Evolutionary conservation across 2,113 vertebrate species (phyloP).

Genomic region (Panurus biarmicus): DNA sequence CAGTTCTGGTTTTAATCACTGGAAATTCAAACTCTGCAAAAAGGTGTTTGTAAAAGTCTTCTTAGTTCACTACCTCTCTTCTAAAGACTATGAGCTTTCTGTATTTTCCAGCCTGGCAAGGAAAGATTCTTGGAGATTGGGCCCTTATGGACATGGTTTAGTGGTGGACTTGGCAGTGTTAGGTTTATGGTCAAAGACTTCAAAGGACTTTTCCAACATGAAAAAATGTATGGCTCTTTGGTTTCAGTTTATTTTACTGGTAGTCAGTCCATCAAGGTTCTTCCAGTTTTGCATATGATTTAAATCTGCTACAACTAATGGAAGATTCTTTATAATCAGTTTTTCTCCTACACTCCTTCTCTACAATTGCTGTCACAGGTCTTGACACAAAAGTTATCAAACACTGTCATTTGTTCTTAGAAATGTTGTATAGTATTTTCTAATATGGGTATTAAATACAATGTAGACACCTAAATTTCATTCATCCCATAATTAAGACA

Average conservation of each 20-base stretch:
- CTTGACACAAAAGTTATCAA: neutral
- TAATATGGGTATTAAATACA: neutral
- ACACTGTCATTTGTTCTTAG: neutral
- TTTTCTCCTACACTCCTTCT: neutral
- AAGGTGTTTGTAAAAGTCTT: neutral
- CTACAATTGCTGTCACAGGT: neutral
- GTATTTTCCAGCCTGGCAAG: neutral
- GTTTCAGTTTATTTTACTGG: neutral
- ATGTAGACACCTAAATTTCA: neutral
- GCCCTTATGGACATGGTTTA: neutral
- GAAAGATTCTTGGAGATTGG: neutral
- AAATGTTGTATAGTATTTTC: neutral
- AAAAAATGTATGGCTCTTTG: neutral
- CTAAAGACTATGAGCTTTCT: neutral
- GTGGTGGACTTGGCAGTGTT: neutral
- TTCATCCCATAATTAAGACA: neutral
- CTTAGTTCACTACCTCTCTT: neutral
- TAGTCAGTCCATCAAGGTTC: neutral
- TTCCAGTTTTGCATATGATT: neutral
- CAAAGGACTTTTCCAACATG: neutral
- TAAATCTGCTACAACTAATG: neutral
- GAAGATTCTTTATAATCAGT: neutral
- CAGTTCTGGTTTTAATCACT: neutral
- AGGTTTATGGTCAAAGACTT: neutral
- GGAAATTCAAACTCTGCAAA: neutral